Conservation (phyloP, 2,888 invertebrate genomes). For the Amblyteles armatorius region DNA sequence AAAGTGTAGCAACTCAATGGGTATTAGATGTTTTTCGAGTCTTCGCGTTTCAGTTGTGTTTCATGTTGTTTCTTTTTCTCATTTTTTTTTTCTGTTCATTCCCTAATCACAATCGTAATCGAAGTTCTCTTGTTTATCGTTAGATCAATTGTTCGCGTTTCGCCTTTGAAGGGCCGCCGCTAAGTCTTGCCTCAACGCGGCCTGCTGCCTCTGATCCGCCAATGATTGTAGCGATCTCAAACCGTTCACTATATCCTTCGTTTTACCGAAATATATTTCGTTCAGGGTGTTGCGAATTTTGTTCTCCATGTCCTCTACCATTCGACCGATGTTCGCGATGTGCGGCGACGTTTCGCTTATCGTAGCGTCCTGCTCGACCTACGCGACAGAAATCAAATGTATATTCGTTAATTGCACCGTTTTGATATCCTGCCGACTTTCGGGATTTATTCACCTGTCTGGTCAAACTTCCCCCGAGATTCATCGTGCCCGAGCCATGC, state of each 20-base stretch:
- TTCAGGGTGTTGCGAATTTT: slow-evolving; percentile 99
- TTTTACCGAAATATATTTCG: slow-evolving; percentile 99
- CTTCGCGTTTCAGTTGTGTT: slow-evolving; percentile 64
- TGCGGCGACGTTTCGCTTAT: slow-evolving; percentile 98
- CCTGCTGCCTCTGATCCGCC: slow-evolving; percentile 93
- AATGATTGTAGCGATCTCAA: slow-evolving; percentile 93
- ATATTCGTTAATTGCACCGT: background rate
- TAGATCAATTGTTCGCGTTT: slow-evolving; percentile 88
- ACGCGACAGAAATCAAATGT: slow-evolving; percentile 71
- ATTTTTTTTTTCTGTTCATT: slow-evolving; percentile 59
- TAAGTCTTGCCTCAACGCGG: slow-evolving; percentile 93
- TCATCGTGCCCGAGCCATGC: slow-evolving; percentile 98
- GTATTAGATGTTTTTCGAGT: slow-evolving; percentile 69
- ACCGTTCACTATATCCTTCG: slow-evolving; percentile 98
- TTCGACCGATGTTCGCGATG: slow-evolving; percentile 98
- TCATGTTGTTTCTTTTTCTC: slow-evolving; percentile 66
- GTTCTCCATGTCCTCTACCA: slow-evolving; percentile 99
- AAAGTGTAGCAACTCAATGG: slow-evolving; percentile 78
- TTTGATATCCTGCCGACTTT: background rate
- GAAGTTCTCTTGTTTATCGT: slow-evolving; percentile 77
- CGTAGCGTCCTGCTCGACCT: slow-evolving; percentile 96
- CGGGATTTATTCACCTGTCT: slow-evolving; percentile 91
- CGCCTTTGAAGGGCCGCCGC: slow-evolving; percentile 93
- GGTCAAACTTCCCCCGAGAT: slow-evolving; percentile 98
- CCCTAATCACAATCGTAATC: slow-evolving; percentile 82